phyloP scores from a whole-genome alignment of 2,888 invertebrate genomes.

The Orchestes rusci region DNA sequence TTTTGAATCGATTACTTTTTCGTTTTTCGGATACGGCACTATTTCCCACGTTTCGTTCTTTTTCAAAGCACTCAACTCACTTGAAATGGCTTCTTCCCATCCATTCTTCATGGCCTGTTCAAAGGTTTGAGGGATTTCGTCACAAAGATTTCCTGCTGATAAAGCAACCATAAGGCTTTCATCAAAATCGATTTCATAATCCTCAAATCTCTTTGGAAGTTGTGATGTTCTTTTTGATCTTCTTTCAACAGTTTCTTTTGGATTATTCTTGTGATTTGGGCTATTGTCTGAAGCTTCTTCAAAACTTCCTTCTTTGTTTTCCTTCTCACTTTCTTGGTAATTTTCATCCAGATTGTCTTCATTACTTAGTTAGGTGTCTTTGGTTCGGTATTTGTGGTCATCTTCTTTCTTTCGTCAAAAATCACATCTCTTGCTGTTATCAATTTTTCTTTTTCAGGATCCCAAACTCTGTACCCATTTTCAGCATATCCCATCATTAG shows the following conservation, averaged over 20 bases:
- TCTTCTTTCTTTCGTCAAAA: constrained; percentile 20
- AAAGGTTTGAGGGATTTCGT: constrained; percentile 10
- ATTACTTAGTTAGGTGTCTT: too few species aligned
- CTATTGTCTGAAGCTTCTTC: too few species aligned
- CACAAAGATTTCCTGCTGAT: constrained; percentile 1
- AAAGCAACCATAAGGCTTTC: constrained; percentile 17
- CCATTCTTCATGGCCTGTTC: constrained; percentile 10
- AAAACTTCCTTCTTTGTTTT: too few species aligned
- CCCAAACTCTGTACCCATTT: constrained; percentile 23
- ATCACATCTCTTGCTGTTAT: constrained; percentile 18
- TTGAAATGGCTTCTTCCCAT: constrained; percentile 5
- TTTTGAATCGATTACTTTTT: constrained; percentile 12
- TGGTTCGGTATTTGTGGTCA: too few species aligned
- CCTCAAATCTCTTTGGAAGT: constrained; percentile 11
- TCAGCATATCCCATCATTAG: constrained; percentile 26
- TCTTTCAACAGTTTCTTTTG: too few species aligned
- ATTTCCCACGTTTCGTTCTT: constrained; percentile 4
- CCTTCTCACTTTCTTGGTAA: too few species aligned
- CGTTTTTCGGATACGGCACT: constrained; percentile 3
- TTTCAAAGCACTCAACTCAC: constrained; percentile 8
- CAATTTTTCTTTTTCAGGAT: constrained; percentile 13
- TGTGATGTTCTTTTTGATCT: constrained; percentile 3
- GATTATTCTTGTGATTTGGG: too few species aligned
- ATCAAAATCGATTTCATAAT: constrained; percentile 19
- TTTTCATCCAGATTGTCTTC: too few species aligned